phyloP scores from a whole-genome alignment of 1,140 invertebrate species.

The Cardiocondyla obscurior region DNA sequence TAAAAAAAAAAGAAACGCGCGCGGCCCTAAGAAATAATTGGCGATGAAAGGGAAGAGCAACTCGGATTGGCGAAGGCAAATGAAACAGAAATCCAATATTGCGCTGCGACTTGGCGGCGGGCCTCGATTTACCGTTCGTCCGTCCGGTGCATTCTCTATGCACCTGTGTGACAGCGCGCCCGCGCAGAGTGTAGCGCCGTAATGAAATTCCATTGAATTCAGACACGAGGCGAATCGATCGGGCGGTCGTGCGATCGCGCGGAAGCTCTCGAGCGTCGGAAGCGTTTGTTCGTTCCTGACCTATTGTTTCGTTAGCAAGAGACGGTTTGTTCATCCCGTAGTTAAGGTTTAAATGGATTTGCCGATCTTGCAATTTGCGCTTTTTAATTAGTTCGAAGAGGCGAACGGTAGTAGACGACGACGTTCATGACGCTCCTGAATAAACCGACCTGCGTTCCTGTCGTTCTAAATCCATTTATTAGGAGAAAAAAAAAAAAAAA shows the following conservation, averaged over 20 bases:
- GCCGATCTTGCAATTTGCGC: constrained; percentile 48
- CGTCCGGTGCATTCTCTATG: constrained; percentile 57
- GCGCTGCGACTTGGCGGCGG: constrained; percentile 12
- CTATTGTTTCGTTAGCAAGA: constrained; percentile 46
- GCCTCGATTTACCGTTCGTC: constrained; percentile 58
- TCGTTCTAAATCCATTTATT: constrained; percentile 28
- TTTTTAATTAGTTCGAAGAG: constrained; percentile 39
- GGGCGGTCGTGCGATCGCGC: constrained; percentile 5
- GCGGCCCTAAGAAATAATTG: constrained; percentile 48
- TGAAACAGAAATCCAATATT: constrained; percentile 62
- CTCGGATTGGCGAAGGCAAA: constrained; percentile 27
- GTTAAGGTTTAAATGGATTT: constrained; percentile 51
- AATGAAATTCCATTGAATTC: constrained; percentile 69
- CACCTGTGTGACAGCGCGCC: constrained; percentile 60
- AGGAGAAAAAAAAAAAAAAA: not conserved
- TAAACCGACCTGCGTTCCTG: not conserved
- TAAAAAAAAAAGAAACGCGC: not conserved
- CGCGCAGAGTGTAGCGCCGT: constrained; percentile 50
- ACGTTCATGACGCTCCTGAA: not conserved
- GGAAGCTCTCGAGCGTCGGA: constrained; percentile 16
- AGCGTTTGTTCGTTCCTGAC: constrained; percentile 15
- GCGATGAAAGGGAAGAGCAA: constrained; percentile 3
- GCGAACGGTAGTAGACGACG: not conserved
- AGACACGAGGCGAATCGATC: constrained; percentile 18
- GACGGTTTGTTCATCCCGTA: constrained; percentile 42